Evolutionary conservation across 2,888 invertebrate species (phyloP), one percentile per base, ranked within the genome.

Genomic region (Isoperla grammatica): DNA sequence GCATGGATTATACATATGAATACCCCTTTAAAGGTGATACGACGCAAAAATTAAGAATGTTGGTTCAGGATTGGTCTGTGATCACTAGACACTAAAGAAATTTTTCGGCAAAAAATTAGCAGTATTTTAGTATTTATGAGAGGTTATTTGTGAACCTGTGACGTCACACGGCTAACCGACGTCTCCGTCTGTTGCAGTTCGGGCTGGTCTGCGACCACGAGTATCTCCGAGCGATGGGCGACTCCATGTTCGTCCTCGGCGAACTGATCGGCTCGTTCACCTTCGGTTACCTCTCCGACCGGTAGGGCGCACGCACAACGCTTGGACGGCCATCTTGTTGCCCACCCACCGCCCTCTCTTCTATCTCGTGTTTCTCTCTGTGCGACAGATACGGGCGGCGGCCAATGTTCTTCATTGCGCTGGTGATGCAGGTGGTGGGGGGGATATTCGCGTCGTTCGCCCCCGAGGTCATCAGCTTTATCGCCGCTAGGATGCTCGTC

Each of bases 351-450:
- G 17, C 17, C 45, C 45, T 45, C n/a, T 1, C 13, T 2, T 2
- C 35, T 19, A 39, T 40, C 20, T 42, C 12, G 40, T 19, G 39
- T 39, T 29, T 49, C 22, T n/a, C 15, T n/a, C n/a, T n/a, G n/a
- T 49, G 20, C 15, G 49, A 57, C 61, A 79, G 84, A 71, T 84
- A 77, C 73, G 88, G 89, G 53, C 76, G 88, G 58, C 82, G 85
- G 71, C 81, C 84, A 54, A 84, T 85, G 67, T 88, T 89, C 75
- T 85, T 88, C 71, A 74, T 83, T 62, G 85, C 87, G 55, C 74
- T 89, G 65, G 81, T 86, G 11, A 77, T 85, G 55, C 86, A 87
- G 74, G 81, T 87, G 37, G 71, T 83, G 35, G 82, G 84, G 66
- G 89, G 88, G 39, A 72, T 85, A 45, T 68, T 83, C 60, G 84